These are phyloP conservation scores for Boleophthalmus pectinirostris DNA, from an alignment of 2,113 vertebrate genomes.

Conservation along the genomic window DNA sequence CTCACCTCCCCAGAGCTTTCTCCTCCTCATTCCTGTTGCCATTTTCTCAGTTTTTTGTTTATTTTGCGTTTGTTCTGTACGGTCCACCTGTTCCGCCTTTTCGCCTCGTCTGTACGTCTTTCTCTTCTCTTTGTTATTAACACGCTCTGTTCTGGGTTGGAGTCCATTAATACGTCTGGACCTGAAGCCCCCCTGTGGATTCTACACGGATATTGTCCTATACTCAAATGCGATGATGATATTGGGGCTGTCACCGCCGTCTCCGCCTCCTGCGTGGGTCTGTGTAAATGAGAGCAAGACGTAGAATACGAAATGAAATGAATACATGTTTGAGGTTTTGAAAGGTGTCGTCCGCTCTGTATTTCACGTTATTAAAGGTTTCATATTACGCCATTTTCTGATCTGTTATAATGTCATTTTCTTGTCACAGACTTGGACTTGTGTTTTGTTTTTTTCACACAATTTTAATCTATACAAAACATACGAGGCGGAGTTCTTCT, in stretches of 20 bases:
- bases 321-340: background rate
- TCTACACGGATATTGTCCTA: conserved; percentile 32
- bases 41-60: conserved; percentile 6
- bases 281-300: background rate
- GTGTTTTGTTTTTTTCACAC: no score
- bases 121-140: conserved; percentile 46
- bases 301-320: background rate
- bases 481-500: no score
- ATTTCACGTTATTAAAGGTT: no score
- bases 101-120: conserved; percentile 14
- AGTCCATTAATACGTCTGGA: conserved; percentile 46
- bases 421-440: no score
- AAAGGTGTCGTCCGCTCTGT: no score
- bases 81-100: conserved; percentile 24
- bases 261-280: conserved; percentile 13
- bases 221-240: conserved; percentile 42
- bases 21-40: conserved; percentile 13
- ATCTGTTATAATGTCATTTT: no score
- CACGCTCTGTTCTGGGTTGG: conserved; percentile 29
- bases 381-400: no score
- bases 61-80: conserved; percentile 15
- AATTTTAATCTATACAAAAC: no score
- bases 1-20: background rate
- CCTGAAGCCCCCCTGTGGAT: conserved; percentile 30
- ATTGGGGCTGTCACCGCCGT: conserved; percentile 53